Evolutionary conservation across 2,797 vertebrate species (phyloP).

Genomic region (Gymnopithys bicolor): DNA sequence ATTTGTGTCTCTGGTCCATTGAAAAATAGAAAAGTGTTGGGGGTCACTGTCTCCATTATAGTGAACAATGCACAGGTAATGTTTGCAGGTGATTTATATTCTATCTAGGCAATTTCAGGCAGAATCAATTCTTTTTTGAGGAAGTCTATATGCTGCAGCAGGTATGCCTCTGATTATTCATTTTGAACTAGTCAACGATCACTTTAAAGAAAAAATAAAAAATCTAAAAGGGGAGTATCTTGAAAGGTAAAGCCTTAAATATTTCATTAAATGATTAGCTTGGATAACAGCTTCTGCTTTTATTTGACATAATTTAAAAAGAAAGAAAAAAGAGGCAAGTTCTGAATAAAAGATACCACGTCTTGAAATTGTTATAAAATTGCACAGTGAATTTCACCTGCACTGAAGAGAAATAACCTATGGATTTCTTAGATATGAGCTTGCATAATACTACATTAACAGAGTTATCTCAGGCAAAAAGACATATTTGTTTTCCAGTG

Average conservation of each 20-base stretch:
- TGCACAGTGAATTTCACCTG: neutral
- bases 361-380: conserved; percentile 28
- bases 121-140: neutral
- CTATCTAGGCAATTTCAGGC: neutral
- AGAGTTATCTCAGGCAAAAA: neutral
- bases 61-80: neutral
- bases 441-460: conserved; percentile 1
- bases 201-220: neutral
- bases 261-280: neutral
- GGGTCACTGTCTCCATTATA: neutral
- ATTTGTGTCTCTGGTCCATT: neutral
- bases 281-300: neutral
- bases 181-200: neutral
- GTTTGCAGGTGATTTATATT: neutral
- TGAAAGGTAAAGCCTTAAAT: neutral
- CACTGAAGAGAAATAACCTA: conserved; percentile 9
- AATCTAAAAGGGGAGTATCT: neutral
- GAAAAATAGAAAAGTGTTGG: neutral
- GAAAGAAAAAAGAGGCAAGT: neutral
- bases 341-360: neutral
- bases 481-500: neutral
- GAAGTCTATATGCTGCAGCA: neutral
- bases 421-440: neutral
- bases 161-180: neutral
- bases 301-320: neutral